Evolutionary conservation across 2,888 invertebrate genomes (phyloP).

Genomic region (Nymphalis c-album): DNA sequence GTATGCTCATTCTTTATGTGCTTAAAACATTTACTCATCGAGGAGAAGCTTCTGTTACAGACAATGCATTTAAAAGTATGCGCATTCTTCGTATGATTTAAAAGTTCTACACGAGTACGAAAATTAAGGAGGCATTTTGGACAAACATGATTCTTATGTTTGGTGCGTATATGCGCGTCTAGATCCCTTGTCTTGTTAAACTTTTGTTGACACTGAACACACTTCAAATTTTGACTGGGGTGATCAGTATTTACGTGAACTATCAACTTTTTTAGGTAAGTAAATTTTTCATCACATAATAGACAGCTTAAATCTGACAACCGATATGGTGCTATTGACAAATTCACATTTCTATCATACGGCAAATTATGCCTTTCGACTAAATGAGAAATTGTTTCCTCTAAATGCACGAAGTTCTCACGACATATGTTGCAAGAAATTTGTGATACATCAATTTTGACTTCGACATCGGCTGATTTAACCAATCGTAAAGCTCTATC

Average conservation of each 20-base stretch:
- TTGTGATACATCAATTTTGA: conserved; percentile 68
- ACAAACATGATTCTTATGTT: conserved; percentile 48
- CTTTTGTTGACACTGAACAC: conserved; percentile 58
- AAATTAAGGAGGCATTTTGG: conserved; percentile 52
- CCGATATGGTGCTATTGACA: conserved; percentile 58
- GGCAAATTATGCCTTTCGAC: conserved; percentile 57
- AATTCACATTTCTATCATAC: conserved; percentile 57
- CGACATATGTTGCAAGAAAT: conserved; percentile 62
- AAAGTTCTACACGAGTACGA: conserved; percentile 45
- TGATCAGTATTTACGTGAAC: conserved; percentile 60
- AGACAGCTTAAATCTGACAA: conserved; percentile 58
- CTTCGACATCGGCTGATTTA: conserved; percentile 59
- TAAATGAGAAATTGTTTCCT: conserved; percentile 62
- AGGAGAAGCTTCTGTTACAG: conserved; percentile 56
- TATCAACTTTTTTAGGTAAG: conserved; percentile 58
- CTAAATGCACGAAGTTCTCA: conserved; percentile 51
- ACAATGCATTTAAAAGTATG: conserved; percentile 59
- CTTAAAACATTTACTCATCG: conserved; percentile 49
- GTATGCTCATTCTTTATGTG: conserved; percentile 59
- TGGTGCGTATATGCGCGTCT: conserved; percentile 54
- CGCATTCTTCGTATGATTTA: conserved; percentile 52
- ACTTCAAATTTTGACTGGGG: conserved; percentile 59
- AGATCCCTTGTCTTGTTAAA: conserved; percentile 65
- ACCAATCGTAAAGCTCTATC: conserved; percentile 56
- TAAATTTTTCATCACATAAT: conserved; percentile 58